phyloP scores from a whole-genome alignment of 2,888 invertebrate genomes.

The Odontomyia ornata region DNA sequence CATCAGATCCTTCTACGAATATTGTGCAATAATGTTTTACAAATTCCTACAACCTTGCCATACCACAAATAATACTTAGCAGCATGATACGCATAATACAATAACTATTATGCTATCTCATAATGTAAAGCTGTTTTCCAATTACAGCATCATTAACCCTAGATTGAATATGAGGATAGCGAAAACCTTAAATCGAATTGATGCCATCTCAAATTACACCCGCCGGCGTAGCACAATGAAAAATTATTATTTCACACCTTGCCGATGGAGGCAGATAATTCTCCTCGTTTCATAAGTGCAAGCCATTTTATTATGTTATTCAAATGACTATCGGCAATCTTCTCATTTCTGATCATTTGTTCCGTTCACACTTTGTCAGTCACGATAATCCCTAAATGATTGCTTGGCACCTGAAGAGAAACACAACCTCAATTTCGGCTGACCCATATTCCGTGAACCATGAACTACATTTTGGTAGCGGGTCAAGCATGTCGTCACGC shows the following conservation, averaged over 20 bases:
- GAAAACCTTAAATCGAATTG: not conserved
- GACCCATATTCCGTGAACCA: conserved; percentile 35
- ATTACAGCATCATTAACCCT: conserved; percentile 2
- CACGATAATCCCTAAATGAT: conserved; percentile 29
- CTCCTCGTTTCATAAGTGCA: not conserved
- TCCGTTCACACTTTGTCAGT: conserved; percentile 13
- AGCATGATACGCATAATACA: not conserved
- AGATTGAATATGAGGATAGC: not conserved
- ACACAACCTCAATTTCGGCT: conserved; percentile 22
- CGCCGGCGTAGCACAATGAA: not conserved
- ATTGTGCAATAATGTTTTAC: too few species aligned
- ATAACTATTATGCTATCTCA: not conserved
- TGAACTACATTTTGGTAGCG: conserved; percentile 28
- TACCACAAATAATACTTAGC: too few species aligned
- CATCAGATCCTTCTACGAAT: too few species aligned
- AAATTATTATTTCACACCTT: conserved; percentile 5
- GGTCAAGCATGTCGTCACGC: conserved; percentile 45
- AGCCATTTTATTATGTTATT: not conserved
- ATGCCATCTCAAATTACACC: not conserved
- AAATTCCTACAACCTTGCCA: too few species aligned
- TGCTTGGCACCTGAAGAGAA: conserved; percentile 25
- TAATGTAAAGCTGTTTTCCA: not conserved
- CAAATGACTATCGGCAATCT: not conserved
- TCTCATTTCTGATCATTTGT: conserved; percentile 18
- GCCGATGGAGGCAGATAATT: conserved; percentile 4